Evolutionary conservation across 1,140 invertebrate genomes (phyloP).

Genomic region (Hypsibius dujardini): DNA sequence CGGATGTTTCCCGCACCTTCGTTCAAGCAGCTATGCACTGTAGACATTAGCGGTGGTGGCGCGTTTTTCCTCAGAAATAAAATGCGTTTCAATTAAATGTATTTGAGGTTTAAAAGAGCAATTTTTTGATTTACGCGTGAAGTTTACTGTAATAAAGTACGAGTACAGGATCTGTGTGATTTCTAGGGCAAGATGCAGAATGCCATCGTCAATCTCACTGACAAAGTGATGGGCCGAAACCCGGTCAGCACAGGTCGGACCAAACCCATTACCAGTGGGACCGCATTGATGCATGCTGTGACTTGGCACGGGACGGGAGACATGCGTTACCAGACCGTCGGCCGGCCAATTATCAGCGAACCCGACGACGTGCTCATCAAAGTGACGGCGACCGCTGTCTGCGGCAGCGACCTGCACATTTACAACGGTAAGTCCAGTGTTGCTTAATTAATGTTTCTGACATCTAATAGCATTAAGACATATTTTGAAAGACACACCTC

Average conservation of each 20-base stretch:
- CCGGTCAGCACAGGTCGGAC: slow-evolving; percentile 6
- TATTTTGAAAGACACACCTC: too few relatives aligned
- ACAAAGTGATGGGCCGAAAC: not conserved
- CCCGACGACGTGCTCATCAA: slow-evolving; percentile 21
- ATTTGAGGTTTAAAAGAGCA: too few relatives aligned
- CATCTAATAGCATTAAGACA: too few relatives aligned
- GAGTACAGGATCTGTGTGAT: not conserved
- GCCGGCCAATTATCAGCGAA: slow-evolving; percentile 18
- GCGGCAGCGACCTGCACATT: slow-evolving; percentile 23
- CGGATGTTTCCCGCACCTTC: too few relatives aligned
- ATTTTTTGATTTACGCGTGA: too few relatives aligned
- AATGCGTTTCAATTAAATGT: too few relatives aligned
- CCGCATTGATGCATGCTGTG: not conserved
- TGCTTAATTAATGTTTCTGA: too few relatives aligned
- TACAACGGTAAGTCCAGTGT: slow-evolving; percentile 17
- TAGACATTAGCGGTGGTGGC: too few relatives aligned
- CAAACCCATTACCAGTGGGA: not conserved
- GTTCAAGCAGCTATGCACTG: too few relatives aligned
- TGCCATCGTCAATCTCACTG: not conserved
- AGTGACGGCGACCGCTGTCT: slow-evolving; percentile 22
- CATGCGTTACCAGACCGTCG: not conserved
- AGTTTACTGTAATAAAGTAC: too few relatives aligned
- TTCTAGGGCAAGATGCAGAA: not conserved
- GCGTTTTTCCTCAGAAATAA: too few relatives aligned
- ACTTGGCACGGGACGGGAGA: not conserved